These are phyloP conservation scores for Boleophthalmus pectinirostris DNA, from an alignment of 2,113 vertebrate genomes.

Conservation along the genomic window DNA sequence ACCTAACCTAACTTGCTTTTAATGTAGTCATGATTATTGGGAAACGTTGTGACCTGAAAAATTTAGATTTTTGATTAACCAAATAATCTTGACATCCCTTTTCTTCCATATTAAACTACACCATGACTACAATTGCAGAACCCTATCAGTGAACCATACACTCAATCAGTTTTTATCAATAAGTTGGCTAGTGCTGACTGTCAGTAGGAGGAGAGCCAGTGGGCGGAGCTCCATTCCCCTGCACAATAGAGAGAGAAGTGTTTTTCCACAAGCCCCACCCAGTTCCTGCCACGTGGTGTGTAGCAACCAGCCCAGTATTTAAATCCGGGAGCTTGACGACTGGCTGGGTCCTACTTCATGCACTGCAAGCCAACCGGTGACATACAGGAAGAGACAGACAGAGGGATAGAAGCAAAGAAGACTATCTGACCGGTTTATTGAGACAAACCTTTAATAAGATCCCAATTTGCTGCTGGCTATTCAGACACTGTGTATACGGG, in stretches of 20 bases:
- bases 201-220: conserved; percentile 26
- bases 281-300: conserved; percentile 65
- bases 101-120: not conserved
- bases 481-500: conserved; percentile 9
- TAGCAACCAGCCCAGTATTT: conserved; percentile 70
- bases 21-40: too few relatives aligned
- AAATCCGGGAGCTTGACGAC: conserved; percentile 66
- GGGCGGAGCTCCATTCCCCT: conserved; percentile 59
- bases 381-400: conserved; percentile 58
- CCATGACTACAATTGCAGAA: not conserved
- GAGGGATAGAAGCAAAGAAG: conserved; percentile 19
- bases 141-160: not conserved
- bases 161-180: conserved; percentile 28
- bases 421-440: conserved; percentile 17
- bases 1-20: too few relatives aligned
- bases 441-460: conserved; percentile 30
- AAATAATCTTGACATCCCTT: not conserved
- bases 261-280: conserved; percentile 42
- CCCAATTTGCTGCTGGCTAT: conserved; percentile 24
- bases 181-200: conserved; percentile 10
- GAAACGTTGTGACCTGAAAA: too few relatives aligned
- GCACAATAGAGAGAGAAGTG: conserved; percentile 56
- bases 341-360: conserved; percentile 45
- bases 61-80: too few relatives aligned
- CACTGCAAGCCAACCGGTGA: conserved; percentile 54